Evolutionary conservation across 2,797 vertebrate genomes (phyloP), one percentile per base, ranked within the genome.

Genomic region (Falco columbarius): DNA sequence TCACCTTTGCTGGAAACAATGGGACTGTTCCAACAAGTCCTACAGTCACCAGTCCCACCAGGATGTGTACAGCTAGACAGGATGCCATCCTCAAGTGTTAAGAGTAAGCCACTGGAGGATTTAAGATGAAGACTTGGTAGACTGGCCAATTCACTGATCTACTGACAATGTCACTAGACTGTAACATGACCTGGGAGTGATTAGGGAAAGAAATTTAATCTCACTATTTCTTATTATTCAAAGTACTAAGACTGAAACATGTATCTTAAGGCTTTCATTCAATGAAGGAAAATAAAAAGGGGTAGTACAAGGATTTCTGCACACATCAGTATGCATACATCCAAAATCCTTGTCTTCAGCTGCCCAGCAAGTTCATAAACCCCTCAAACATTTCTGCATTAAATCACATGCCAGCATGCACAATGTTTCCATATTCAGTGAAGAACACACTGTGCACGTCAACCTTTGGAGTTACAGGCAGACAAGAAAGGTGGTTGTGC

Each of bases 331-430:
- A 51, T 29, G 40, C 20, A 76, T 63, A 89, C 54, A 70, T 73
- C 55, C 38, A 74, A 94, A 71, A 63, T 47, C 32, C 65, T 86
- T 56, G 32, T 66, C 68, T 88, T 66, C 34, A 74, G 30, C 81
- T 94, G 72, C 73, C 52, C 70, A 88, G 54, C 11, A 92, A 92
- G 59, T 59, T 46, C 79, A 80, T 80, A 79, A 95, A 91, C 85
- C 46, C 54, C 82, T 89, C 79, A 92, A 34, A 68, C 63, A 88
- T 42, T 75, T 95, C 65, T 86, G 24, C 80, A 81, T 80, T 90
- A 84, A 86, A 88, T 80, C 75, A 62, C 36, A 46, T 49, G 21
- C 34, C 84, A 89, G 32, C 30, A 77, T 29, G 26, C 30, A 54
- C 81, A 79, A 26, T 40, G 26, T 86, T 91, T 76, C 54, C 67